Evolutionary conservation across 2,888 invertebrate genomes (phyloP).

Genomic region (Eustalomyia histrio): DNA sequence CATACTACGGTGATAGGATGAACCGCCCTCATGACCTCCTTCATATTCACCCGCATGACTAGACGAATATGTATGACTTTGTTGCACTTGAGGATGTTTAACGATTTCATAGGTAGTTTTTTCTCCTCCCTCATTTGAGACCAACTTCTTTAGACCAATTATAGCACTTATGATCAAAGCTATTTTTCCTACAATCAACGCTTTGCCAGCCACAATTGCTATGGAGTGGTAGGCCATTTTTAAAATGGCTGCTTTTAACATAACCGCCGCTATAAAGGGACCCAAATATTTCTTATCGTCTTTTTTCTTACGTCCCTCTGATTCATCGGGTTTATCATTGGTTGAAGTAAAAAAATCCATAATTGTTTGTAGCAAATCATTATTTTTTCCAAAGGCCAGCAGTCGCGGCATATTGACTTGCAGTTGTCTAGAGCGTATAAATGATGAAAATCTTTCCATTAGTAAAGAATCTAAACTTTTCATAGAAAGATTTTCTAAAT

Average conservation of each 20-base stretch:
- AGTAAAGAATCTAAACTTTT: conserved; percentile 83
- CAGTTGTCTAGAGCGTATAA: conserved; percentile 83
- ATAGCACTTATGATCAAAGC: conserved; percentile 89
- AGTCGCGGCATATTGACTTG: conserved; percentile 80
- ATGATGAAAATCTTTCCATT: conserved; percentile 81
- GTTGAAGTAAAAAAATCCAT: conserved; percentile 77
- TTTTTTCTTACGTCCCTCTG: conserved; percentile 83
- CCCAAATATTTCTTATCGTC: conserved; percentile 82
- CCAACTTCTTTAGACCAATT: conserved; percentile 89
- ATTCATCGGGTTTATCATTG: conserved; percentile 66
- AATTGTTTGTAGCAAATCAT: conserved; percentile 73
- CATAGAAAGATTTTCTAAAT: conserved; percentile 82
- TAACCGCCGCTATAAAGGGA: conserved; percentile 84
- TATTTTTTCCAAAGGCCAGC: conserved; percentile 80
- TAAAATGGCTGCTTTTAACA: conserved; percentile 86
- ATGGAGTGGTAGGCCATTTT: conserved; percentile 88
- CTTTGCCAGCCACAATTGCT: conserved; percentile 89
- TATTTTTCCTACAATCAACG: conserved; percentile 90
- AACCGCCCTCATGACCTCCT: conserved; percentile 82
- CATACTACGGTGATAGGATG: conserved; percentile 82
- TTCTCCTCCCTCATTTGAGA: conserved; percentile 85
- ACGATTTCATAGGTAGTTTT: conserved; percentile 92
- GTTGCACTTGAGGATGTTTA: conserved; percentile 90
- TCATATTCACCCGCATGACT: conserved; percentile 83
- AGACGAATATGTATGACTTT: conserved; percentile 87